Base-by-base conservation (phyloP, 1,140 invertebrate genomes). In the Phenacoccus solenopsis region DNA sequence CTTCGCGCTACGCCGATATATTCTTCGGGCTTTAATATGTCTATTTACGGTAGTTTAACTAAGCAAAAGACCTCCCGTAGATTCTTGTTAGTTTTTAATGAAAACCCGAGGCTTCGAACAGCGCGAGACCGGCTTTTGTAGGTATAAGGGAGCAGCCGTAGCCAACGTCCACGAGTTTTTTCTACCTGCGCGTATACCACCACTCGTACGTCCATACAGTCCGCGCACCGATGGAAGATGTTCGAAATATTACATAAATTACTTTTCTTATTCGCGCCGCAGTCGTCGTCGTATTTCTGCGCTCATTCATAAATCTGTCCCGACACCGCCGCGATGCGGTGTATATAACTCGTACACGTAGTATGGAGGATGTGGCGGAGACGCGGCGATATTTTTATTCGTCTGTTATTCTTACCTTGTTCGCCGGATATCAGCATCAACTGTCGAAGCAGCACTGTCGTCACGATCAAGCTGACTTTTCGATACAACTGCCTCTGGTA, bases 41-140 rank as follows among this genome's bases (percentile, higher is more conserved):
- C 38, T 49, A 49, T 49, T 49, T 49, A 49, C 38, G 38, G 38
- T 49, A 49, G 38, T 49, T 49, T 49, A 49, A 49, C 38, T 49
- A 49, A 49, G 38, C 38, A 49, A 49, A 49, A 49, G 38, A 49
- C 38, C 38, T 49, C 38, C 38, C 38, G 38, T 49, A 49, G 38
- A 49, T 49, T 49, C 38, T 49, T 49, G 38, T 49, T 49, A 49
- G 38, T 49, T 49, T 49, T 49, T 49, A 49, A 49, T 49, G 38
- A 49, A 49, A 49, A 49, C 5, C 4, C 13, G 20, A 49, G 16
- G 20, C 30, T 32, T 13, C 30, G 30, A 32, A 49, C 12, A 49
- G 20, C 38, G 3, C 16, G 5, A 49, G 38, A 5, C 5, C 16
- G n/a, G n/a, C n/a, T n/a, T n/a, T n/a, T n/a, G n/a, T n/a, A n/a